Evolutionary conservation across 2,113 vertebrate genomes (phyloP).

Genomic region (Elanus axillaris): DNA sequence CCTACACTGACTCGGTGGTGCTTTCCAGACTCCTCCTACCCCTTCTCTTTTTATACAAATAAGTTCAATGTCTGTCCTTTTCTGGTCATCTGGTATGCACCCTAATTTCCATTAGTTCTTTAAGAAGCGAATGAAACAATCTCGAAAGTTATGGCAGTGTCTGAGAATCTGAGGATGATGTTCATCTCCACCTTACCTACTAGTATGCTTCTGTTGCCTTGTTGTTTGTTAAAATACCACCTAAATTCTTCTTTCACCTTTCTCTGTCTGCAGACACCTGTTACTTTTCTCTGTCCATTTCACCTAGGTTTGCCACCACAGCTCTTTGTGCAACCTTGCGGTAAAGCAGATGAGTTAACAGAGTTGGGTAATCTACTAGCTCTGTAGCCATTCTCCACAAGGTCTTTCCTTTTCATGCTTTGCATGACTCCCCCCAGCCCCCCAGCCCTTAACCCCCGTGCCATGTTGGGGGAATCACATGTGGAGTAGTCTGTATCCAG

Average conservation of each 20-base stretch:
- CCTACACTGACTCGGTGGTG: neutral
- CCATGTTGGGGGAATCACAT: accelerated
- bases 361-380: neutral
- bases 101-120: neutral
- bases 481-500: neutral
- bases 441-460: neutral
- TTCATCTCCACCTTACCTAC: neutral
- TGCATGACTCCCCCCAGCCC: too few species aligned
- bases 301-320: neutral
- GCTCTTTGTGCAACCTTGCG: neutral
- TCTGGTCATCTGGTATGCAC: neutral
- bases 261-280: neutral
- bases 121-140: neutral
- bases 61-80: neutral
- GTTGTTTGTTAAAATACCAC: neutral
- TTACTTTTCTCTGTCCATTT: neutral
- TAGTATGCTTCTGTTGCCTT: neutral
- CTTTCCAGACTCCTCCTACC: neutral
- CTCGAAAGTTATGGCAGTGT: neutral
- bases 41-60: neutral
- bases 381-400: neutral
- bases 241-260: neutral
- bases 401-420: neutral
- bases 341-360: neutral
- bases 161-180: neutral